Evolutionary conservation across 2,888 invertebrate genomes (phyloP), one percentile per base, ranked within the genome.

Genomic region (Heteromyza rotundicornis): DNA sequence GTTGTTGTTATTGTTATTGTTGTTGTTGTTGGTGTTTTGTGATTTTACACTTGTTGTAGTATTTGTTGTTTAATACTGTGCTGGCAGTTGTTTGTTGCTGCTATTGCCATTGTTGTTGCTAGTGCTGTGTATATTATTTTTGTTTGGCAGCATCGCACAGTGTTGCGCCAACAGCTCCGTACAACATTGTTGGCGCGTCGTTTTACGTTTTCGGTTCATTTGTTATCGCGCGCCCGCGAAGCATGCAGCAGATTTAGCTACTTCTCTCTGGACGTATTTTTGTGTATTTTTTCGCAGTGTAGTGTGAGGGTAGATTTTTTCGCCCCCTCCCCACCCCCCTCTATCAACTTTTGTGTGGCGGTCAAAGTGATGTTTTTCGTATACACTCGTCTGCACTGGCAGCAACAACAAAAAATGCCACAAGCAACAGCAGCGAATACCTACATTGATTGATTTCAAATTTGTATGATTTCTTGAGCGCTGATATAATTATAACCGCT

Each of bases 191-290:
- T 68, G 67, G 64, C 65, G 71, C 68, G 63, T 68, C 70, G 65
- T 69, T 67, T 68, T 67, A 64, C 63, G 64, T 70, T 70, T 70
- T 72, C 72, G 75, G 70, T 76, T 76, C 79, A 79, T 77, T 79
- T 78, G 72, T 76, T 74, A 69, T 74, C 62, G 64, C 59, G 53
- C 69, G 67, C 20, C 47, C 47, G 23, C 55, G 55, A 20, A 50
- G 49, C 60, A 49, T 19, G 32, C 20, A 71, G 59, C 47, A 47
- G 47, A 17, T 19, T 5, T 5, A 17, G 7, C n/a, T n/a, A n/a
- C n/a, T n/a, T n/a, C n/a, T n/a, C n/a, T n/a, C n/a, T n/a, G n/a
- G n/a, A n/a, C 3, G 40, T 40, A 40, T 7, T 40, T 8, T 40
- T n/a, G 32, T 32, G 5, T 5, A 8, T 32, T 32, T n/a, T n/a